Evolutionary conservation across 37 sponge, comb jelly and placozoan species (phyloP), one percentile per base, ranked within the genome.

Genomic region (Mnemiopsis leidyi): DNA sequence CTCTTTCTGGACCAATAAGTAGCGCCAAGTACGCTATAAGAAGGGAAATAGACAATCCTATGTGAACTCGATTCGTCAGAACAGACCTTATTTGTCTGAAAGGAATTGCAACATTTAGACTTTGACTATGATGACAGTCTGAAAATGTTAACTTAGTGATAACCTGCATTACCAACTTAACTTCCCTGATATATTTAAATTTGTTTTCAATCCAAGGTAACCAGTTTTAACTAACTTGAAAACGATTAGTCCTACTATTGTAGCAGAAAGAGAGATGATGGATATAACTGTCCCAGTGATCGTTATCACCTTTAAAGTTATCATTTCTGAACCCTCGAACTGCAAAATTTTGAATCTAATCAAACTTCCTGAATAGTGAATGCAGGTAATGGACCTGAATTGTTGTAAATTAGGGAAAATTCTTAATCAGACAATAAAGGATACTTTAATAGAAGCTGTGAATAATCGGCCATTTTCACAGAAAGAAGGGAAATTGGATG

Each of bases 211-310:
- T n/a, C n/a, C n/a, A n/a, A n/a, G n/a, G n/a, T n/a, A n/a, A n/a
- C n/a, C n/a, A n/a, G n/a, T n/a, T n/a, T n/a, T n/a, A 29, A 28
- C 73, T 71, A 29, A 71, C 73, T 82, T 82, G 82, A 82, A 82
- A 34, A 34, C 82, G 32, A 37, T 9, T 5, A 82, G 82, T 31
- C 82, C 82, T 5, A 82, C 38, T 9, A 82, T 82, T 13, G 82
- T 82, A 82, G 30, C 23, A 2, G 23, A 3, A 35, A 82, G 38
- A 23, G 36, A 34, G 5, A 82, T 34, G 1, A 82, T 82, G 0
- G 82, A 82, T 7, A 82, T 34, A 7, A 82, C 38, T 29, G 31
- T 29, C 23, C 82, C 82, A 7, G 23, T 0, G 9, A 82, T 82
- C 38, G 82, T 82, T 3, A 82, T 82, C 23, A 31, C 5, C 38